phyloP scores from a whole-genome alignment of 53 echinoderm and acorn worm species.

The Holothuria scabra region DNA sequence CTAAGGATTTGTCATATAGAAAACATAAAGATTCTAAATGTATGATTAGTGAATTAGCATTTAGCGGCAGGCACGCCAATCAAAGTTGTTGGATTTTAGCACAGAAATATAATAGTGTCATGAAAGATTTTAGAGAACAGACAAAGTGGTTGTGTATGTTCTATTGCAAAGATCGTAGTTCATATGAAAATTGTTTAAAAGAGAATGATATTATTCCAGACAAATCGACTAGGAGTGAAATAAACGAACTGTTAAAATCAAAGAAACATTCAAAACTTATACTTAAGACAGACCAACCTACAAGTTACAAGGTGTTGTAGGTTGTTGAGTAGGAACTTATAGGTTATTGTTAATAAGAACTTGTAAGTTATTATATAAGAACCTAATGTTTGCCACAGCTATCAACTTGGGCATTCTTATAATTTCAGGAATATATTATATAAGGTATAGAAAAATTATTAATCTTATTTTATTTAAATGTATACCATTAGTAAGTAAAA shows the following conservation, averaged over 20 bases:
- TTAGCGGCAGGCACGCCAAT: background rate
- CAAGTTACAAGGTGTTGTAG: no score
- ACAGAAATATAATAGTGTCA: no score
- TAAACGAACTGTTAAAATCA: no score
- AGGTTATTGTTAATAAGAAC: constrained; percentile 8
- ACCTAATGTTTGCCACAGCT: background rate
- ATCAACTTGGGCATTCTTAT: constrained; percentile 14
- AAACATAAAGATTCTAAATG: background rate
- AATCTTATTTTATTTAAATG: background rate
- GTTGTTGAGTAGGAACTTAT: background rate
- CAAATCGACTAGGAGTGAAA: no score
- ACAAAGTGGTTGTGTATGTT: no score
- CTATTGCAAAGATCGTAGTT: no score
- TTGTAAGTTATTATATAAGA: background rate
- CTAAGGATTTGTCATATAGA: background rate
- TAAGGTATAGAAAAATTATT: background rate
- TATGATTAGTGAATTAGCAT: background rate
- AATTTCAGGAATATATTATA: constrained; percentile 11
- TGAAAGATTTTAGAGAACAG: no score
- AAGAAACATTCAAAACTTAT: no score
- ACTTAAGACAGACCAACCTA: no score
- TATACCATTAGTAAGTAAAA: constrained; percentile 1
- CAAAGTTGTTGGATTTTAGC: no score
- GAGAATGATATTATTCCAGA: background rate
- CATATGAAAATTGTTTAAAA: no score